Conservation (phyloP, 1,140 invertebrate species). For the Gryllus bimaculatus region DNA sequence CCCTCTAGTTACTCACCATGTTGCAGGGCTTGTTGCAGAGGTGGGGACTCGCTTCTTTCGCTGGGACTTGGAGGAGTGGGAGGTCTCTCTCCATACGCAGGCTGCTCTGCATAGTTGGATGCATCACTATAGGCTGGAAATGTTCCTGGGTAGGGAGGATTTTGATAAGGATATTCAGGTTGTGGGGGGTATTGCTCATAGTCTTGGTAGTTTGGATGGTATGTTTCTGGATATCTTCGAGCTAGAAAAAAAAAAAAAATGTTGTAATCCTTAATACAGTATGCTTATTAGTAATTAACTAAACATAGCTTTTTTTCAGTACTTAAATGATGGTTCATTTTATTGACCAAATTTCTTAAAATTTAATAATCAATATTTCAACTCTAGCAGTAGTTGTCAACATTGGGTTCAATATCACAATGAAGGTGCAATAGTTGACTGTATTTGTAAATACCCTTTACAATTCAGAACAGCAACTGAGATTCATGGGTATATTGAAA, state of each 20-base stretch:
- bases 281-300: slow-evolving; percentile 15
- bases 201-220: slow-evolving; percentile 42
- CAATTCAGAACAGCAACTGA: too few relatives aligned
- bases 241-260: slow-evolving; percentile 21
- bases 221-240: slow-evolving; percentile 27
- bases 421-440: too few relatives aligned
- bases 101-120: slow-evolving; percentile 33
- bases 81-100: slow-evolving; percentile 39
- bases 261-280: too few relatives aligned
- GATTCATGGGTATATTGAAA: too few relatives aligned
- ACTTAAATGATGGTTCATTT: too few relatives aligned
- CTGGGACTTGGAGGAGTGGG: slow-evolving; percentile 47
- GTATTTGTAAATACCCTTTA: too few relatives aligned
- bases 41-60: slow-evolving; percentile 50
- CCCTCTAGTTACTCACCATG: slow-evolving; percentile 19
- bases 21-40: slow-evolving; percentile 37
- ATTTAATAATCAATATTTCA: too few relatives aligned
- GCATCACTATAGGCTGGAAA: slow-evolving; percentile 26
- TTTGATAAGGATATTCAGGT: slow-evolving; percentile 33
- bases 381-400: too few relatives aligned
- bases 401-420: too few relatives aligned
- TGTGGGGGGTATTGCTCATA: slow-evolving; percentile 48
- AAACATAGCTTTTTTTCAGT: too few relatives aligned
- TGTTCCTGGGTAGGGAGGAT: slow-evolving; percentile 32
- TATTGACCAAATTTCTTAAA: too few relatives aligned